Conservation (phyloP, 2,113 vertebrate species). For the Saccopteryx leptura region DNA sequence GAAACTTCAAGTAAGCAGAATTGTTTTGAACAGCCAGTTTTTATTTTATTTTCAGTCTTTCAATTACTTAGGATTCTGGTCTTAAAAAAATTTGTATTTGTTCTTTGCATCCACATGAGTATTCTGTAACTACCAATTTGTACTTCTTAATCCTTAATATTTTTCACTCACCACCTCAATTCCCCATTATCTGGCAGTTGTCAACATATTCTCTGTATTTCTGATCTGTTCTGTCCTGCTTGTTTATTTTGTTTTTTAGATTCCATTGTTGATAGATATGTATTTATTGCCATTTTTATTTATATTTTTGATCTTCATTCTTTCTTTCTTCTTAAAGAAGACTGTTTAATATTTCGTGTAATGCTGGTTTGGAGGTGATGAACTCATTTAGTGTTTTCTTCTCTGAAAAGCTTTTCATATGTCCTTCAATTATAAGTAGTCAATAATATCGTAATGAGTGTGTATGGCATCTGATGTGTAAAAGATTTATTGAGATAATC, state of each 20-base stretch:
- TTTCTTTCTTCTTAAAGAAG: background rate
- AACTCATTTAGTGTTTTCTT: background rate
- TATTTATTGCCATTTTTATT: background rate
- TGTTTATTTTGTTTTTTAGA: background rate
- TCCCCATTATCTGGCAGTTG: background rate
- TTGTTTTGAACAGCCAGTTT: background rate
- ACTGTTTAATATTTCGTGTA: background rate
- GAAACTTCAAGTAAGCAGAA: constrained; percentile 3
- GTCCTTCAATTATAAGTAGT: background rate
- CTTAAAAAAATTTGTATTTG: background rate
- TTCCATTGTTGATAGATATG: background rate
- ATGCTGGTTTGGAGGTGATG: background rate
- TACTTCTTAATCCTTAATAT: background rate
- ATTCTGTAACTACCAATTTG: background rate
- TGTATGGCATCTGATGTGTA: background rate
- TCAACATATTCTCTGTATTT: background rate
- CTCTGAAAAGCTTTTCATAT: background rate
- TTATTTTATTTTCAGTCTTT: background rate
- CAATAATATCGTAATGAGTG: background rate
- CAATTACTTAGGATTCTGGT: background rate
- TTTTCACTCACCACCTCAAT: background rate
- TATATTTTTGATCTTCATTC: background rate
- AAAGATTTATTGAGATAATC: background rate
- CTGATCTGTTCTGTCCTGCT: background rate
- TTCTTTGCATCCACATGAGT: background rate